Conservation (phyloP, 2,888 invertebrate species). For the Steromphala cineraria region DNA sequence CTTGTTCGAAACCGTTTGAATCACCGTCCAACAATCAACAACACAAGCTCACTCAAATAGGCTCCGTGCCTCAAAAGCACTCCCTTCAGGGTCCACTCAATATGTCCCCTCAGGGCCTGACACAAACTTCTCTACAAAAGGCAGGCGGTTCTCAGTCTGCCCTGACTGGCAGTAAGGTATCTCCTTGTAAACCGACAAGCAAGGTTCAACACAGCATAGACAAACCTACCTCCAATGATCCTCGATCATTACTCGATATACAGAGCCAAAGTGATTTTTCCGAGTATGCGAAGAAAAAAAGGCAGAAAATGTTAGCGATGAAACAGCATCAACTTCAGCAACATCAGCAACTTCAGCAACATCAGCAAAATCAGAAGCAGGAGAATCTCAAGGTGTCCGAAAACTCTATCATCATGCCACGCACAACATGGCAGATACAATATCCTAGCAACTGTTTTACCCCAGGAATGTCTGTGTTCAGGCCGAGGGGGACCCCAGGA, state of each 20-base stretch:
- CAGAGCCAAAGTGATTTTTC: background rate
- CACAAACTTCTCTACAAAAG: background rate
- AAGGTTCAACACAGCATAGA: background rate
- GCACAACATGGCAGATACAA: background rate
- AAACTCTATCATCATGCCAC: background rate
- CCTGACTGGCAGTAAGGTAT: background rate
- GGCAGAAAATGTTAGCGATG: constrained; percentile 3
- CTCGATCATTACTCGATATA: background rate
- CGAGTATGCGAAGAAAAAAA: background rate
- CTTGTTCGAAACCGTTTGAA: background rate
- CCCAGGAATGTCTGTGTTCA: background rate
- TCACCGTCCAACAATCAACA: background rate
- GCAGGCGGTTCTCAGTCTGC: background rate
- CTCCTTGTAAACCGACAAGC: background rate
- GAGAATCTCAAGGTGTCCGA: constrained; percentile 2
- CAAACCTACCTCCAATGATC: background rate
- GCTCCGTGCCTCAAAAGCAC: background rate
- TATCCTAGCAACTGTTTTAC: background rate
- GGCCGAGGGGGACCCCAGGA: background rate
- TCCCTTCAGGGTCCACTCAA: background rate
- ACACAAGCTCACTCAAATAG: background rate
- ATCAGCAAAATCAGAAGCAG: no score
- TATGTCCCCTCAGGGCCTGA: constrained; percentile 8
- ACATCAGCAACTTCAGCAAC: constrained; percentile 20
- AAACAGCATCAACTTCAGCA: constrained; percentile 14